Evolutionary conservation across 2,113 vertebrate species (phyloP), one percentile per base, ranked within the genome.

Genomic region (Pitta sordida): DNA sequence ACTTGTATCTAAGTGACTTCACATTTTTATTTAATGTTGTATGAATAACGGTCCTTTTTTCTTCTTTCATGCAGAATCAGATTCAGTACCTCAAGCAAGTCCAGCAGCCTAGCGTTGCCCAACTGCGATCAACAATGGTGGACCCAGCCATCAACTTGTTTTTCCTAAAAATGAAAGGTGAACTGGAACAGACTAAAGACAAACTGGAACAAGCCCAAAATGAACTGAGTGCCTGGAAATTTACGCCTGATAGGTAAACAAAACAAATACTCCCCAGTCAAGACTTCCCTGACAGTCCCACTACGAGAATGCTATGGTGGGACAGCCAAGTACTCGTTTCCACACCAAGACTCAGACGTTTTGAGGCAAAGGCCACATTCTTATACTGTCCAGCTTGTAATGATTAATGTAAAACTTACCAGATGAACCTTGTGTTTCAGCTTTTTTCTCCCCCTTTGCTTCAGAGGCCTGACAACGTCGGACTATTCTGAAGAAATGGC

Each of bases 141-240:
- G 99, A 99, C 97, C 99, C 99, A 75, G 99, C 99, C 97, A 99
- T 99, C 99, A 99, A 99, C 98, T 99, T 99, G 98, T 99, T 99
- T 99, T 99, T 99, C 99, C 98, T 99, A 98, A 99, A 99, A 99
- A 99, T 99, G 99, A 99, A 99, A 99, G 98, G 98, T 94, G 99
- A 99, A 99, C 98, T 99, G 98, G 99, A 99, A 99, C 99, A 99
- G 99, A 99, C 99, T 99, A 99, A 99, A 99, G 99, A 99, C 99
- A 99, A 99, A 99, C 99, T 99, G 99, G 99, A 99, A 99, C 99
- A 99, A 99, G 99, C 99, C 98, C 99, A 99, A 99, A 99, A 99
- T 99, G 99, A 99, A 99, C 99, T 99, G 99, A 99, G 99, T 99
- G 99, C 99, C 99, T 99, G 99, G 99, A 99, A 99, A 98, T 99